These are phyloP conservation scores for Columba janthina DNA, from an alignment of 2,113 vertebrate genomes.

Conservation along the genomic window DNA sequence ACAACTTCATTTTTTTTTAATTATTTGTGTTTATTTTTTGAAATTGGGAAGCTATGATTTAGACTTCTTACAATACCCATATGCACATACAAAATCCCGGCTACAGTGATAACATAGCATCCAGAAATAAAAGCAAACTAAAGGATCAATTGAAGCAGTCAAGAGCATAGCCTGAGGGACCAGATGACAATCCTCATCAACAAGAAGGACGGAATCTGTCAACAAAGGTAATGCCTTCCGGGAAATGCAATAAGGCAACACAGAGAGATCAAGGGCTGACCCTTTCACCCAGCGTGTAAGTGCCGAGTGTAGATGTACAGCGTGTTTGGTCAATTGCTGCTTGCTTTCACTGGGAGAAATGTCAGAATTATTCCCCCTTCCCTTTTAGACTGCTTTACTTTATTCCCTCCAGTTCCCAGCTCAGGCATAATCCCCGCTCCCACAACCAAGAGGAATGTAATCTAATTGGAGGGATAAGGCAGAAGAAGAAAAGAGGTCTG, in stretches of 20 bases:
- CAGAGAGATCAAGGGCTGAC: slow-evolving; percentile 11
- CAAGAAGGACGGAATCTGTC: background rate
- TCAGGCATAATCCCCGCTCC: background rate
- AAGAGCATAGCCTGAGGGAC: slow-evolving; percentile 12
- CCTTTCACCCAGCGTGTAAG: slow-evolving; percentile 35
- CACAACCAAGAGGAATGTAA: slow-evolving; percentile 5
- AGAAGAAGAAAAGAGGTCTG: background rate
- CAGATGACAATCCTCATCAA: slow-evolving; percentile 30
- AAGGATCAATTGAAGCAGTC: slow-evolving; percentile 10
- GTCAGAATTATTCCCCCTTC: slow-evolving; percentile 44
- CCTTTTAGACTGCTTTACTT: background rate
- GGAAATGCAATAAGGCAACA: slow-evolving; percentile 36
- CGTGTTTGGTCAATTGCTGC: slow-evolving; percentile 55
- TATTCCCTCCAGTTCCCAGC: slow-evolving; percentile 51
- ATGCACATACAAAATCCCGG: background rate
- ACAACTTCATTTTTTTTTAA: background rate
- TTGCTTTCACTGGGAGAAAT: slow-evolving; percentile 31
- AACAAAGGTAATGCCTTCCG: slow-evolving; percentile 14
- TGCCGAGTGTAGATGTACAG: background rate
- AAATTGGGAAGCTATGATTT: background rate
- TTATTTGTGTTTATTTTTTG: background rate
- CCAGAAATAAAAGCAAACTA: slow-evolving; percentile 52
- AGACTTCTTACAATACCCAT: background rate
- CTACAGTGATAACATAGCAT: background rate
- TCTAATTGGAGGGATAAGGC: background rate